Evolutionary conservation across 2,888 invertebrate genomes (phyloP), one percentile per base, ranked within the genome.

Genomic region (Chelonus formosanus): DNA sequence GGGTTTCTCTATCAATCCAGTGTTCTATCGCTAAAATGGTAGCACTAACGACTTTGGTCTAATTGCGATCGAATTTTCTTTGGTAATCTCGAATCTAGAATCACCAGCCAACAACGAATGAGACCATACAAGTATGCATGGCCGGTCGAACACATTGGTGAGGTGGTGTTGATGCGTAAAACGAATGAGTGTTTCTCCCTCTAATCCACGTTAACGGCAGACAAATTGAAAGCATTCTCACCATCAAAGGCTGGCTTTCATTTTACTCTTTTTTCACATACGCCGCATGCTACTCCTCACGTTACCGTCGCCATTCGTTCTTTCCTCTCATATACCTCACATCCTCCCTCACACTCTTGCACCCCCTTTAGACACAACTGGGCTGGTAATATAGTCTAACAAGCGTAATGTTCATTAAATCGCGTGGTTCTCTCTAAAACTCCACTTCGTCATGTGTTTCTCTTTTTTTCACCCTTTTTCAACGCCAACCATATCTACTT

Each of bases 401-500:
- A 75, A 73, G 76, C 75, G 72, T 78, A 75, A 77, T 76, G 77
- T 77, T 77, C 75, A 76, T 77, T 75, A 75, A 75, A 75, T 74
- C 69, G 74, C 68, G 68, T 62, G 68, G 40, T 40, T 40, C 64
- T 70, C 71, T 62, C 57, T 60, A 44, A 40, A 43, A 31, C 59
- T 31, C 40, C 10, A 6, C 40, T 55, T 45, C 6, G 34, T 69
- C 58, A 48, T 62, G 20, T n/a, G 20, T 52, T 32, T 52, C 52
- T 7, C 52, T 52, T 52, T 52, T 32, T 34, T 52, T 32, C 34
- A 8, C 20, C 52, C 32, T 34, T 52, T 52, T 52, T 32, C 52
- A 40, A 40, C 40, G 6, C 40, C 40, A 6, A 40, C 50, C 50
- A 44, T 65, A 48, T 62, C 55, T 56, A 48, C 56, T 56, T 47